Base-by-base conservation (phyloP, 2,888 invertebrate species). In the Nomada flava region DNA sequence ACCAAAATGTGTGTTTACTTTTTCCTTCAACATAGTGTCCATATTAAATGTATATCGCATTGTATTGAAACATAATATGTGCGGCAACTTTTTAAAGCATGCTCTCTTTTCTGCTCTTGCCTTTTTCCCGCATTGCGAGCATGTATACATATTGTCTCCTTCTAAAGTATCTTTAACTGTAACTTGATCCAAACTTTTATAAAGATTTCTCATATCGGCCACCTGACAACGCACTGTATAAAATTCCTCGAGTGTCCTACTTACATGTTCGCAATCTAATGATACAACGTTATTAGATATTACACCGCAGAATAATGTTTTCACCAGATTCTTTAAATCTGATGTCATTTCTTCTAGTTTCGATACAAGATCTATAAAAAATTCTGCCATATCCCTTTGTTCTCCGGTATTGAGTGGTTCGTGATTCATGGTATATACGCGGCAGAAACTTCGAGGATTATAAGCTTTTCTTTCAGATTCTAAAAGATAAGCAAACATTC, bases 371-470 rank as follows among this genome's bases (percentile, higher is more conserved):
- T 99, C 98, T 73, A 98, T 99, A 93, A 99, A 99, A 94, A 99
- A 99, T 94, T 99, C 99, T 0, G 98, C 98, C 99, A 99, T 99
- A 92, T 99, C 99, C 92, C 99, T 99, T 94, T 99, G 99, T 92
- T 99, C 99, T 0, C 98, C 98, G 0, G 98, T 98, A 93, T 99
- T 99, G 10, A 99, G 94, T 0, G 98, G 98, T 92, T 98, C 98
- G 92, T 98, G 98, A 93, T 99, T 98, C 99, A 99, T 99, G 72
- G 98, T 98, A 94, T 99, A 99, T 0, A 98, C 98, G 88, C 98
- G 98, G 94, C 99, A 99, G 94, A 99, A 99, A 88, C 98, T 98
- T 67, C 98, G 95, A 0, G 99, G 99, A 94, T 98, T 98, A 94
- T 98, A 99, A 0, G 98, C 98, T 94, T 98, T 98, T 36, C 99